phyloP scores from a whole-genome alignment of 2,113 vertebrate species.

The Craseonycteris thonglongyai region DNA sequence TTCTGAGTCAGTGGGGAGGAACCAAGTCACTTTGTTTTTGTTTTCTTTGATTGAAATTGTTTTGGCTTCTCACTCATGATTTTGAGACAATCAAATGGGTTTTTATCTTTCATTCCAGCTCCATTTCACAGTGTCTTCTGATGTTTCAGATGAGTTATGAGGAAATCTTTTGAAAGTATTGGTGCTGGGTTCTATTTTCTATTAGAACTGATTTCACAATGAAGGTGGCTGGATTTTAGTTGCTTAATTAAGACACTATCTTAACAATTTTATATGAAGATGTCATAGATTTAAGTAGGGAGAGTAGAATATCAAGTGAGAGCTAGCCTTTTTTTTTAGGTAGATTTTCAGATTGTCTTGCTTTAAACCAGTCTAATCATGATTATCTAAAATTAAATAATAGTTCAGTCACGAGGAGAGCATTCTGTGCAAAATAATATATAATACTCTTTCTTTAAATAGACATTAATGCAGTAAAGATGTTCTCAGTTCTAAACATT shows the following conservation, averaged over 20 bases:
- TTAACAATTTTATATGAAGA: neutral
- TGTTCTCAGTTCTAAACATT: neutral
- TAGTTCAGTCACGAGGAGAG: neutral
- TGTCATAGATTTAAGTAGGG: neutral
- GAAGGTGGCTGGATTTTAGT: slow-evolving; percentile 72
- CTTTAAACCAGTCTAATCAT: neutral
- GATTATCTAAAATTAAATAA: neutral
- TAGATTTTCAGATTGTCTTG: neutral
- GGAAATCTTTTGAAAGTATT: slow-evolving; percentile 65
- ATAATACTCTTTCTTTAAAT: neutral
- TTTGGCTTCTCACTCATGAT: neutral
- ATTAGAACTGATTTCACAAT: slow-evolving; percentile 49
- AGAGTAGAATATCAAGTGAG: neutral
- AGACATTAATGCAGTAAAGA: neutral
- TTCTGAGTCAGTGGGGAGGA: neutral
- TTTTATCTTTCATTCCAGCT: neutral
- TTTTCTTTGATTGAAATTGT: neutral
- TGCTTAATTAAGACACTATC: slow-evolving; percentile 65
- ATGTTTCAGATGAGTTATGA: slow-evolving; percentile 63
- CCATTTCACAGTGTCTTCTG: neutral
- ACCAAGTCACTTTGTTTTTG: neutral
- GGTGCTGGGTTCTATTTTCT: slow-evolving; percentile 60
- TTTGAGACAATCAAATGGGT: neutral
- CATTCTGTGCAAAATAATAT: neutral
- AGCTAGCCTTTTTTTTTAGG: neutral